phyloP scores from a whole-genome alignment of 2,113 vertebrate species.

The Connochaetes taurinus region DNA sequence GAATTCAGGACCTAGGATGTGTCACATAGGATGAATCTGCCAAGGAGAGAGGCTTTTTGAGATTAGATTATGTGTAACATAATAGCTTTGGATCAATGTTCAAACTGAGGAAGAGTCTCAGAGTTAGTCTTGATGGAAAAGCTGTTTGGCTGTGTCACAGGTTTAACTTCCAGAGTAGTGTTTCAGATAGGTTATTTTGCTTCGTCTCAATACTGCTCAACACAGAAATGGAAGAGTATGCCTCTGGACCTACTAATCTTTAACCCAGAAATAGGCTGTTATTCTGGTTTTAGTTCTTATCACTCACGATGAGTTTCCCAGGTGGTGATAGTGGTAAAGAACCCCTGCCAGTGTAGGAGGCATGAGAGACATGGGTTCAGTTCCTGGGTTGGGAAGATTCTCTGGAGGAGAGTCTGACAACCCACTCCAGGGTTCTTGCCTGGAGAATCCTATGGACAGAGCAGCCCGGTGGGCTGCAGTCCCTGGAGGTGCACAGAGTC shows the following conservation, averaged over 20 bases:
- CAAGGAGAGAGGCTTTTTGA: not conserved
- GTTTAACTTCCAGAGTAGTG: not conserved
- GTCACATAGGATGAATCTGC: not conserved
- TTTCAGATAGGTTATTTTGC: not conserved
- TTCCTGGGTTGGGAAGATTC: not conserved
- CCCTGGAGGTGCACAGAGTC: not conserved
- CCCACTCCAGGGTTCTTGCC: not conserved
- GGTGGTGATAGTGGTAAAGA: not conserved
- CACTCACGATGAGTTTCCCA: not conserved
- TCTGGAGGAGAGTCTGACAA: not conserved
- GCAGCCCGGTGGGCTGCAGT: not conserved
- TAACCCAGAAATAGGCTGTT: not conserved
- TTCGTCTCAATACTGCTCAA: not conserved
- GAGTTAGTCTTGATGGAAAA: not conserved
- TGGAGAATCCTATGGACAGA: not conserved
- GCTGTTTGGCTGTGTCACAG: not conserved
- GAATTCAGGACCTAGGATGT: not conserved
- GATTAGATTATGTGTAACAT: not conserved
- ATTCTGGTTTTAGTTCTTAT: not conserved
- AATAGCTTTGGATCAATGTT: not conserved
- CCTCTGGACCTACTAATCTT: not conserved
- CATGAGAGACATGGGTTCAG: not conserved
- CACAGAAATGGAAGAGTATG: too few species aligned
- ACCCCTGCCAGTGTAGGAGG: not conserved
- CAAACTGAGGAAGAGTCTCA: not conserved